Base-by-base conservation (phyloP, 2,113 vertebrate species). In the Varanus salvator region DNA sequence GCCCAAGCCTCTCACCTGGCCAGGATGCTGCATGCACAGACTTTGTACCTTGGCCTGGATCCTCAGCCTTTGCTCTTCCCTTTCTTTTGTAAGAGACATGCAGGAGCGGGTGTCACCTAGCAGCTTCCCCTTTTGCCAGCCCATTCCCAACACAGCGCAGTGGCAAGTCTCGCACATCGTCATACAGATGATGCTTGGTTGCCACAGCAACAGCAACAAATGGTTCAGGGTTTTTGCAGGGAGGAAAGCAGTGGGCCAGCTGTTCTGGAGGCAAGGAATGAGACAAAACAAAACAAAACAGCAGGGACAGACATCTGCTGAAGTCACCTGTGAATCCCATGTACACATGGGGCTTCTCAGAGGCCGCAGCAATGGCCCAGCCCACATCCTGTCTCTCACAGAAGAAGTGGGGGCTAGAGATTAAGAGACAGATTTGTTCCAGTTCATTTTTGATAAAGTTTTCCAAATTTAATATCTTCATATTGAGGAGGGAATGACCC, bases 131-230 rank as follows among this genome's bases (percentile, higher is more conserved):
- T 54, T 64, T 23, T 2, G 25, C n/a, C 38, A 23, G 69, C 80
- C 54, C 69, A 15, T 60, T 88, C 57, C 57, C 44, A 57, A 52
- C 60, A 34, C n/a, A 27, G 38, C 17, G 38, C 29, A 38, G 44
- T 19, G 54, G 68, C 44, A 66, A 38, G 81, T 89, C 60, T 85
- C 54, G 82, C 88, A 89, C 82, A 66, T 78, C 88, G 29, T 4
- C 88, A 38, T 2, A 66, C 2, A 15, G n/a, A 77, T 54, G 74
- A 34, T 2, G 74, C 88, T 85, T 15, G 4, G 60, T 78, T 38
- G 82, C 48, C 15, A 23, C 11, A 50, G 74, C 57, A 78, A 84
- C 60, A 2, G 60, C 88, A 78, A 6, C 78, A 69, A 80, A 71
- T 38, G 54, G 48, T 50, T 38, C 15, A 27, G 19, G 60, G 23